Base-by-base conservation (phyloP, 1,140 invertebrate species). In the Pollicipes pollicipes region DNA sequence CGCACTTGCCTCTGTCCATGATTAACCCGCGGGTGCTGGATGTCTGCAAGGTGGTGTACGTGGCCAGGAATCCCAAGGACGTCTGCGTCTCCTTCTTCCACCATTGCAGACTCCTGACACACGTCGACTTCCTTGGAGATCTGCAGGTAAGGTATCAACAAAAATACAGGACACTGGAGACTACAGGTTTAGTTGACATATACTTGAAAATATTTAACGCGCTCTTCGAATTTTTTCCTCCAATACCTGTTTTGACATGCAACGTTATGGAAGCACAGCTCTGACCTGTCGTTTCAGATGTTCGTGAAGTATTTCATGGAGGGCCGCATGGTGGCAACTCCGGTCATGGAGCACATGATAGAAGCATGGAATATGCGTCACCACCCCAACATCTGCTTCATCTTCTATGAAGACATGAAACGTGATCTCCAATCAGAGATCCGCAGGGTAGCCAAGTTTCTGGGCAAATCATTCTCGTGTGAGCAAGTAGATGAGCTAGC, bases 391-490 rank as follows among this genome's bases (percentile, higher is more conserved):
- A 37, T 76, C n/a, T 70, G 75, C 27, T 71, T 76, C 69, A 71
- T 76, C 45, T 76, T 75, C 35, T 76, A 75, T 69, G 76, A 76
- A 63, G 76, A 76, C 72, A 74, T 76, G 76, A 76, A 76, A 35
- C 45, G 32, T 16, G 70, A 74, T 45, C 35, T 70, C 30, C 37
- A 35, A 16, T 35, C 32, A 30, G 74, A 73, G 29, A 78, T 82
- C 13, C 73, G 74, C 66, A 70, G 75, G 58, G 76, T 83, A 58
- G 78, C 78, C 32, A 26, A 70, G 0, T 83, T 83, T 72, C 69
- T 83, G 31, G 77, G 74, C 21, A 79, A 81, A 70, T 31, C 76
- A 63, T 35, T 81, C 10, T 70, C 74, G 35, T 76, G 76, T 10
- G 74, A 77, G 29, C 72, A 78, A 31, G 74, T 81, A 27, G 35